Evolutionary conservation across 2,113 vertebrate species (phyloP).

Genomic region (Otus sunia): DNA sequence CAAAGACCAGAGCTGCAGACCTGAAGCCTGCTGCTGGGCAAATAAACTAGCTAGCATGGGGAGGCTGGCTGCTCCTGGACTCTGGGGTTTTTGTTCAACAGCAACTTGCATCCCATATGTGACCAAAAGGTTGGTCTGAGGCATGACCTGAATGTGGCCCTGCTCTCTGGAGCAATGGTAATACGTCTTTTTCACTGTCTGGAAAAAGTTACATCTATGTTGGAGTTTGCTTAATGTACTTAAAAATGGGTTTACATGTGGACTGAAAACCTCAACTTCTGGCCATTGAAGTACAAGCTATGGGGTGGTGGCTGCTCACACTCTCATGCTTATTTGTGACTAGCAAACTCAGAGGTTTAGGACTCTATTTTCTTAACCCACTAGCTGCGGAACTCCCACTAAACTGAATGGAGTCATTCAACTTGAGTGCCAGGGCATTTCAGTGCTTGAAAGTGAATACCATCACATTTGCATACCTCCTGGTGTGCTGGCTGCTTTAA

Average conservation of each 20-base stretch:
- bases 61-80: background rate
- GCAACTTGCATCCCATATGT: background rate
- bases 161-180: background rate
- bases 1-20: background rate
- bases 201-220: background rate
- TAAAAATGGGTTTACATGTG: background rate
- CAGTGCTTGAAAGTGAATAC: constrained; percentile 8
- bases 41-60: background rate
- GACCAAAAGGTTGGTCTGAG: background rate
- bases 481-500: background rate
- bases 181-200: background rate
- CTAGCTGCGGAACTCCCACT: background rate
- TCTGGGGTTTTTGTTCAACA: background rate
- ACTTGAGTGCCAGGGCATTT: background rate
- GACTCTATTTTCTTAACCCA: constrained; percentile 24
- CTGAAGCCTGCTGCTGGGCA: background rate
- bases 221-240: background rate
- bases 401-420: constrained; percentile 54
- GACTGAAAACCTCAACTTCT: background rate
- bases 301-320: background rate
- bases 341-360: background rate
- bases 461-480: constrained; percentile 16
- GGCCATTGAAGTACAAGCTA: background rate
- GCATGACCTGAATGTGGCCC: background rate
- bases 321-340: background rate